Conservation (phyloP, 2,113 vertebrate species). For the Zosterops japonicus region DNA sequence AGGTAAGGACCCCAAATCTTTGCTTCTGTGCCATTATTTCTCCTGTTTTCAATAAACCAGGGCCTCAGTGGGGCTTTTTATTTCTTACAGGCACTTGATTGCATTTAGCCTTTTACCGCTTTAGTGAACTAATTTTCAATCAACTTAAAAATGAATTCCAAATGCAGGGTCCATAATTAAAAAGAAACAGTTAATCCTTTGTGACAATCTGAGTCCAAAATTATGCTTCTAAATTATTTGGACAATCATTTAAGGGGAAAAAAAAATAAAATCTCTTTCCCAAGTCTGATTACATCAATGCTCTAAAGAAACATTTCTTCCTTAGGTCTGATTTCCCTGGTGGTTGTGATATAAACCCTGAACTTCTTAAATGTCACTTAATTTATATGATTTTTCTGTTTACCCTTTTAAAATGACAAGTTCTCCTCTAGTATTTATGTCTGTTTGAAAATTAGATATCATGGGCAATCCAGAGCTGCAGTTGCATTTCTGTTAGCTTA, state of each 20-base stretch:
- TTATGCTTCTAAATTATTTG: conserved; percentile 21
- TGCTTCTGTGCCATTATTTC: neutral
- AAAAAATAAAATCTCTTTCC: neutral
- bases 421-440: conserved; percentile 68
- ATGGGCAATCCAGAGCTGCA: neutral
- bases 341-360: conserved; percentile 63
- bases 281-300: conserved; percentile 32
- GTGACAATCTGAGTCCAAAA: conserved; percentile 46
- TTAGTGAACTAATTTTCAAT: conserved; percentile 55
- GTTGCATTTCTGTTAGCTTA: conserved; percentile 23
- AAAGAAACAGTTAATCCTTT: conserved; percentile 45
- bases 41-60: neutral
- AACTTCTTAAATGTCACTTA: conserved; percentile 74
- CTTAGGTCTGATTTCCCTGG: conserved; percentile 66
- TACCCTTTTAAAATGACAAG: conserved; percentile 76
- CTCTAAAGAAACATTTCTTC: conserved; percentile 59
- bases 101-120: conserved; percentile 26
- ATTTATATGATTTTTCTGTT: conserved; percentile 73
- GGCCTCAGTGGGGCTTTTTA: neutral
- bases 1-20: neutral
- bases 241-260: neutral
- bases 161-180: conserved; percentile 36
- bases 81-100: conserved; percentile 32
- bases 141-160: conserved; percentile 38
- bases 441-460: conserved; percentile 68